phyloP scores from a whole-genome alignment of 1,140 invertebrate genomes.

The Brachionus koreanus region DNA sequence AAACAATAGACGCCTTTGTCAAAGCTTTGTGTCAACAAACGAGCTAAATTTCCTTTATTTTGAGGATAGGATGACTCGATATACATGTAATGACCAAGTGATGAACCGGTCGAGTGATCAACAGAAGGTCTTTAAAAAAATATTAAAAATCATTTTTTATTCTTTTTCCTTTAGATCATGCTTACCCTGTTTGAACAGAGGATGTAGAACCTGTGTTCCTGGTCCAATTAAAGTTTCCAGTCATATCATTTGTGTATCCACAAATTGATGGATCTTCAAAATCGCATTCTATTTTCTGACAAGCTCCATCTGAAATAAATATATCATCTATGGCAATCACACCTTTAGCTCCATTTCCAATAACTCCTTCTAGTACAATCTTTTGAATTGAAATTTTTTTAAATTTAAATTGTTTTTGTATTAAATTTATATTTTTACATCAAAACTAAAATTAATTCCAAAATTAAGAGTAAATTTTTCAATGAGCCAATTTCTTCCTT shows the following conservation, averaged over 20 bases:
- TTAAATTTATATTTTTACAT: neutral
- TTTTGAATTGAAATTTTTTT: slow-evolving; percentile 48
- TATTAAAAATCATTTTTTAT: neutral
- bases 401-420: neutral
- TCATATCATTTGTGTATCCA: slow-evolving; percentile 20
- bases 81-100: slow-evolving; percentile 55
- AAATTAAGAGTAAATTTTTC: slow-evolving; percentile 34
- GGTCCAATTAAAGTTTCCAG: slow-evolving; percentile 68
- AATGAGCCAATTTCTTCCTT: slow-evolving; percentile 8
- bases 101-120: slow-evolving; percentile 51
- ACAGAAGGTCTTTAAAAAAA: slow-evolving; percentile 48
- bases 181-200: slow-evolving; percentile 52
- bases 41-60: neutral
- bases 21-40: slow-evolving; percentile 4
- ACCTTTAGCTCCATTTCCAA: slow-evolving; percentile 47
- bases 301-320: slow-evolving; percentile 19
- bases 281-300: slow-evolving; percentile 31
- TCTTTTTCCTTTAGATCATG: slow-evolving; percentile 67
- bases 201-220: slow-evolving; percentile 65
- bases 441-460: slow-evolving; percentile 27
- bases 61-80: slow-evolving; percentile 47
- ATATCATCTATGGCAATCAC: slow-evolving; percentile 28
- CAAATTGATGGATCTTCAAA: slow-evolving; percentile 33
- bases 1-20: slow-evolving; percentile 20
- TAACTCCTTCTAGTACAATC: slow-evolving; percentile 50